Evolutionary conservation across 2,888 invertebrate genomes (phyloP).

Genomic region (Mythimna lalbum): DNA sequence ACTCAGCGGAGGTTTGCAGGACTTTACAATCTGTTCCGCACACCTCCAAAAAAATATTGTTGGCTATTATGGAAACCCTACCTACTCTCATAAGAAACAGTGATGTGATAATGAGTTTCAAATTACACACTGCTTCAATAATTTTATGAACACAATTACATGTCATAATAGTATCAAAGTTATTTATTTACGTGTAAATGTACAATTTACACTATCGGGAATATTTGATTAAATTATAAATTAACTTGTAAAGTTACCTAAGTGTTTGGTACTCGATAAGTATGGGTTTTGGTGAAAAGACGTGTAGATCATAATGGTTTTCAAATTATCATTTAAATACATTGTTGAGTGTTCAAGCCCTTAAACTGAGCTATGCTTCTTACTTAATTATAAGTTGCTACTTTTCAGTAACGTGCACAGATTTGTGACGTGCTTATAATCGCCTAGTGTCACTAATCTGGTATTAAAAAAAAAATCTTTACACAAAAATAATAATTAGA

Average conservation of each 20-base stretch:
- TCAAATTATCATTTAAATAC: background rate
- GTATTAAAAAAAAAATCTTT: constrained; percentile 9
- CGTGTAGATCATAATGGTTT: background rate
- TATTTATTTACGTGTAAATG: constrained; percentile 32
- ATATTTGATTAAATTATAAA: constrained; percentile 1
- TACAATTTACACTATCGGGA: constrained; percentile 6
- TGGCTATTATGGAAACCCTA: background rate
- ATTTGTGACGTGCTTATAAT: background rate
- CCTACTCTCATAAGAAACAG: background rate
- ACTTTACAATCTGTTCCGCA: too few relatives aligned
- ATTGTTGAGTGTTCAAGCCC: background rate
- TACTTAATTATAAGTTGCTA: too few relatives aligned
- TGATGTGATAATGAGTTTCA: background rate
- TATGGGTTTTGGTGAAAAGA: constrained; percentile 3
- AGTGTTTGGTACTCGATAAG: background rate
- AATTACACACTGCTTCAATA: constrained; percentile 14
- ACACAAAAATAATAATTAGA: constrained; percentile 39
- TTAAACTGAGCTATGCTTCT: background rate
- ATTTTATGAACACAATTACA: constrained; percentile 23
- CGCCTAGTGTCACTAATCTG: background rate
- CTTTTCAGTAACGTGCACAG: constrained; percentile 1
- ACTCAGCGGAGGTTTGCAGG: too few relatives aligned
- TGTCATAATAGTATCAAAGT: background rate
- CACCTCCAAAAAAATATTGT: too few relatives aligned
- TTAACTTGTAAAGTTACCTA: background rate